Evolutionary conservation across 2,888 invertebrate species (phyloP).

Genomic region (Sarcophaga carnaria): DNA sequence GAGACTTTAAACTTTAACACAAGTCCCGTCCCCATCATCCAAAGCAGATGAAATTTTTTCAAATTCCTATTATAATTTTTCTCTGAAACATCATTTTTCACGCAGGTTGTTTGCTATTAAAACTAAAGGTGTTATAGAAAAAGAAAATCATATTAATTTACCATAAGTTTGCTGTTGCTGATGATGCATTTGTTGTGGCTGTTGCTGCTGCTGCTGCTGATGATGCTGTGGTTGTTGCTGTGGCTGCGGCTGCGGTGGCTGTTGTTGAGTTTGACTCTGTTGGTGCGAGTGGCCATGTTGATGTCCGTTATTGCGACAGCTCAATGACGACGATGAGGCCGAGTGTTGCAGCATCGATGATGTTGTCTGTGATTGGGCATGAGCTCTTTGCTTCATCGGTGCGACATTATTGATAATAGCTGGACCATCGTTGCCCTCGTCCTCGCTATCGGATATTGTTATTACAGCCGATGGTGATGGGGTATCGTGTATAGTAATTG

Average conservation of each 20-base stretch:
- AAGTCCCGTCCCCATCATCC: too few relatives aligned
- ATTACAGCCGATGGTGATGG: constrained; percentile 98
- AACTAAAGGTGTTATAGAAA: constrained; percentile 34
- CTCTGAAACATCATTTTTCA: background rate
- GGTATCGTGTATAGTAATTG: constrained; percentile 97
- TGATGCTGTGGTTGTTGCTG: constrained; percentile 80
- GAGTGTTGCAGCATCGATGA: constrained; percentile 78
- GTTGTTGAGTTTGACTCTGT: constrained; percentile 73
- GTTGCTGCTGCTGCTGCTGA: constrained; percentile 45
- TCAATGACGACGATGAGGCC: constrained; percentile 74
- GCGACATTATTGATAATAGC: constrained; percentile 70
- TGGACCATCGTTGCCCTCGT: constrained; percentile 85
- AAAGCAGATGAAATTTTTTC: too few relatives aligned
- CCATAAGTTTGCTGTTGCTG: constrained; percentile 76
- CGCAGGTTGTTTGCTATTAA: background rate
- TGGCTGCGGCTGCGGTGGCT: constrained; percentile 82
- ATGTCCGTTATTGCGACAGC: constrained; percentile 74
- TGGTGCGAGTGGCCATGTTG: constrained; percentile 72
- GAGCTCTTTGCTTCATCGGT: constrained; percentile 78
- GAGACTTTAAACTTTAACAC: too few relatives aligned
- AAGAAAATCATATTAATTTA: constrained; percentile 39
- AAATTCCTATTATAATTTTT: background rate
- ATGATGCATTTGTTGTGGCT: constrained; percentile 81
- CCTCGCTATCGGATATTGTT: constrained; percentile 97
- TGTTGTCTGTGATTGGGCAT: constrained; percentile 80